phyloP scores from a whole-genome alignment of 1,140 invertebrate genomes.

The Lordiphosa clarofinis region DNA sequence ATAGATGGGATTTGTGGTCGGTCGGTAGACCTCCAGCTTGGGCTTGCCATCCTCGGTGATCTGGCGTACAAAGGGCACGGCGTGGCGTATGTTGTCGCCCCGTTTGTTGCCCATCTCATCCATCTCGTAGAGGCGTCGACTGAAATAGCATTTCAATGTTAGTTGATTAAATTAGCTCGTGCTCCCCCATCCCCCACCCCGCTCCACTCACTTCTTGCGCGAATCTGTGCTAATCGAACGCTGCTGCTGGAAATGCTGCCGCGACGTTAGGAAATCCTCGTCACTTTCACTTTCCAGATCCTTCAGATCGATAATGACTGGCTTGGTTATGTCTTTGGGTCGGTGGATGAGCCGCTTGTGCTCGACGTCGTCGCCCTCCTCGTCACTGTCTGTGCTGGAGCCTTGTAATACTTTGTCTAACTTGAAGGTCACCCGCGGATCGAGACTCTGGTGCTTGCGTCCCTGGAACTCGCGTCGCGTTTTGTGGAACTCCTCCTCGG shows the following conservation, averaged over 20 bases:
- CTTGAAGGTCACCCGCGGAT: slow-evolving; percentile 76
- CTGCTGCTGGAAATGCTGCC: slow-evolving; percentile 74
- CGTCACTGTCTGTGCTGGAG: slow-evolving; percentile 74
- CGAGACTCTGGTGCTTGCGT: slow-evolving; percentile 78
- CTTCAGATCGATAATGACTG: slow-evolving; percentile 77
- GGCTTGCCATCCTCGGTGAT: slow-evolving; percentile 80
- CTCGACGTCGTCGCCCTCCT: slow-evolving; percentile 75
- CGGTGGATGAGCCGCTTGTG: slow-evolving; percentile 73
- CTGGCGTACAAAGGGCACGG: slow-evolving; percentile 82
- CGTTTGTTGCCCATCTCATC: slow-evolving; percentile 82
- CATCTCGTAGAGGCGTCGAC: slow-evolving; percentile 81
- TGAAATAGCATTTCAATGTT: slow-evolving; percentile 43
- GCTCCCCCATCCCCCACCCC: neutral
- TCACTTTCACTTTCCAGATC: slow-evolving; percentile 78
- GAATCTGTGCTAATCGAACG: slow-evolving; percentile 78
- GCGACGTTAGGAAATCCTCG: slow-evolving; percentile 65
- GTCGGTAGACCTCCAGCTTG: slow-evolving; percentile 79
- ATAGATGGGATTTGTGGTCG: slow-evolving; percentile 82
- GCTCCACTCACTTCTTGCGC: slow-evolving; percentile 67
- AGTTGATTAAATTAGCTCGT: slow-evolving; percentile 3
- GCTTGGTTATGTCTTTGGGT: slow-evolving; percentile 78
- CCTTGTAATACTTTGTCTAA: slow-evolving; percentile 72
- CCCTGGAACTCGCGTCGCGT: slow-evolving; percentile 75
- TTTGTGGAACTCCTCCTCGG: slow-evolving; percentile 76
- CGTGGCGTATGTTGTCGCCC: slow-evolving; percentile 82